phyloP scores from a whole-genome alignment of 2,113 vertebrate genomes.

The Plecotus auritus region DNA sequence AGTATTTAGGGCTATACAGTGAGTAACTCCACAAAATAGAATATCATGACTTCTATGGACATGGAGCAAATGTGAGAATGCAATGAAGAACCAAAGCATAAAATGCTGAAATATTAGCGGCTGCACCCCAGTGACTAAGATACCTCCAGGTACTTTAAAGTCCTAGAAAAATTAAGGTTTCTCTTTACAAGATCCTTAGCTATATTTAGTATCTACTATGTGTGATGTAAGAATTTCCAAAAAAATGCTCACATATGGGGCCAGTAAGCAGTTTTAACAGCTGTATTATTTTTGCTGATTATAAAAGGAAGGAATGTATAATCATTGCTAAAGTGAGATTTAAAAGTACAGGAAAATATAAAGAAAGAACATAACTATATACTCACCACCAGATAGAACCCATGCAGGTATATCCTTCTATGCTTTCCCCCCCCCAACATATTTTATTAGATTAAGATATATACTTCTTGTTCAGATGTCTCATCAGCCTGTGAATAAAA shows the following conservation, averaged over 20 bases:
- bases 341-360: neutral
- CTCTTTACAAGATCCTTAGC: neutral
- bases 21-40: neutral
- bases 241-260: neutral
- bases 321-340: neutral
- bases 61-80: neutral
- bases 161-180: conserved; percentile 2
- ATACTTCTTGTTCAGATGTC: neutral
- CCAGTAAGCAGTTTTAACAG: neutral
- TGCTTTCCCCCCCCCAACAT: neutral
- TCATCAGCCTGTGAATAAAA: neutral
- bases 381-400: neutral
- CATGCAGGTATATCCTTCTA: neutral
- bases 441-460: neutral
- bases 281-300: conserved; percentile 20
- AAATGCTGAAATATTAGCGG: neutral
- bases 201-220: neutral
- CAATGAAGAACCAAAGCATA: neutral
- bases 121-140: neutral
- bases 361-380: neutral
- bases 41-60: neutral
- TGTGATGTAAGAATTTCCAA: neutral
- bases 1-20: neutral
- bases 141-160: neutral
- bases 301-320: neutral